Base-by-base conservation (phyloP, 2,888 invertebrate species). In the Tetragonisca angustula region DNA sequence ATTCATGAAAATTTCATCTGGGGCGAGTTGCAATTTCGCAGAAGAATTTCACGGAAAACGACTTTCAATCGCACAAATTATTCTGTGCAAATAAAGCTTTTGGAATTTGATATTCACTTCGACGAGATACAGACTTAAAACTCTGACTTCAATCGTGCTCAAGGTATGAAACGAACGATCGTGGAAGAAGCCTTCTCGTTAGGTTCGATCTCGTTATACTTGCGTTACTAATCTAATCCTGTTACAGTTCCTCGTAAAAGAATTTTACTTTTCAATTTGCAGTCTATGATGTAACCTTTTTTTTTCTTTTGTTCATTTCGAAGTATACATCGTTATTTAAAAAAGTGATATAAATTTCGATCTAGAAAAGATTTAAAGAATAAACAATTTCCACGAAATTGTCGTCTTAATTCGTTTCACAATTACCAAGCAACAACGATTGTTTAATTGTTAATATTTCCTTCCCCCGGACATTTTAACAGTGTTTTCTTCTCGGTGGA, bases 391-490 rank as follows among this genome's bases (percentile, higher is more conserved):
- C 68, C 82, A 68, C 61, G 65, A 69, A 72, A 89, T 89, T 84
- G 89, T 85, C 86, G n/a, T 59, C 56, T 15, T 24, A 59, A 15
- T 86, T 74, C 24, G 59, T 24, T 64, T 59, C 43, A 17, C 27
- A 59, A 64, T 56, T 52, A 21, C 13, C 24, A 54, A 24, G 76
- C 81, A 84, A 72, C 82, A 76, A 54, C 32, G 49, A 84, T 76
- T 85, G 80, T 88, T 88, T 89, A 85, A 89, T 80, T 71, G 43
- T 62, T 27, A 71, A 83, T 89, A 85, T 89, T 89, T 83, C 77
- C 9, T 74, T 59, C 49, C 54, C 32, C 19, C 52, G 61, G 15
- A 5, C 32, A 49, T 74, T 56, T 50, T 86, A 84, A 84, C 56
- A 2, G 24, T 77, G 67, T 88, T 83, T 86, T 67, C 76, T 80